Base-by-base conservation (phyloP, 2,113 vertebrate species). In the Cranoglanis bouderius region DNA sequence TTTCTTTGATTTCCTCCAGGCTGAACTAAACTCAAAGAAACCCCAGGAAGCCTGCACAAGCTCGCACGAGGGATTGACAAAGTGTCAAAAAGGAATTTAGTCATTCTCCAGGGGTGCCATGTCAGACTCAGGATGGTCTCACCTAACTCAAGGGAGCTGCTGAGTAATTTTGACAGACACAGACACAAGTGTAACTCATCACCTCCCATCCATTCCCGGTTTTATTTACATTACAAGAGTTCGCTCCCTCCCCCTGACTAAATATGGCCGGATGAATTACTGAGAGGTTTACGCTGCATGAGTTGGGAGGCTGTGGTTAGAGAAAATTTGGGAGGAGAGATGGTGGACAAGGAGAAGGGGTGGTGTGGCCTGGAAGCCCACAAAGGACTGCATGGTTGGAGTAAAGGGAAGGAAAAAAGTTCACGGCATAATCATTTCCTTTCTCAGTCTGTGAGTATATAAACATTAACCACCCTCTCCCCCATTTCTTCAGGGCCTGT, bases 261-360 rank as follows among this genome's bases (percentile, higher is more conserved):
- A 95, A 95, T 95, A 95, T 94, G 95, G 95, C 93, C 85, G 87
- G 91, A 87, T 93, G 93, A 94, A 93, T 94, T 93, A 93, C 90
- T 89, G 53, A 29, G 70, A 82, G 87, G 87, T 88, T 88, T 55
- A 74, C 2, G 53, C 67, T 32, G 80, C 49, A 72, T 5, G 78
- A 57, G 29, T 74, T 43, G 40, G 32, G 18, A 77, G 87, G 70
- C 38, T 84, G 85, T 91, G 70, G 89, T 57, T 75, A 55, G 82
- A 49, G 63, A 86, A 90, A 57, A 32, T 92, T 70, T 91, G 29
- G 72, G 81, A 87, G 83, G 57, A 91, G 91, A 83, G 26, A 78
- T 49, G 49, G 65, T 51, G 91, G 91, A 75, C 53, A 78, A 83
- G 38, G 29, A 24, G 70, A 90, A 26, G 77, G 86, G 89, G 78